Conservation (phyloP, 2,113 vertebrate species). For the Sphyrna mokarran region DNA sequence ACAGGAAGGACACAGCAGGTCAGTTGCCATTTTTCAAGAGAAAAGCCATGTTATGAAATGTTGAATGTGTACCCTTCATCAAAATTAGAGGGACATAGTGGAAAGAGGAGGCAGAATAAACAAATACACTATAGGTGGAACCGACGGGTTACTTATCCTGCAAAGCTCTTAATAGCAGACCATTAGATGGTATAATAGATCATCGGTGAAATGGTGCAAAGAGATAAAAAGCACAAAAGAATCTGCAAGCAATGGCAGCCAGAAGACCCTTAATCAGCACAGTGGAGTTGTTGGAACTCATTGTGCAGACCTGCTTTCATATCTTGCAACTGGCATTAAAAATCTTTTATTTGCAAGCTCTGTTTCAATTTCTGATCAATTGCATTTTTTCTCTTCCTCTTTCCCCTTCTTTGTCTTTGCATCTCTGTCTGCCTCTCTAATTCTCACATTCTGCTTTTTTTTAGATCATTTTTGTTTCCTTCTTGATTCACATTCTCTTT, state of each 20-base stretch:
- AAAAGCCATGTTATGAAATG: neutral
- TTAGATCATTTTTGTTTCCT: neutral
- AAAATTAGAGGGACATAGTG: neutral
- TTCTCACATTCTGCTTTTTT: neutral
- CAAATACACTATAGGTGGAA: neutral
- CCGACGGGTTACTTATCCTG: constrained; percentile 7
- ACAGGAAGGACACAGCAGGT: neutral
- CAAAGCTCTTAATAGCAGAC: neutral
- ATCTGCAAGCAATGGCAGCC: neutral
- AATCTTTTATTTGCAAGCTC: neutral
- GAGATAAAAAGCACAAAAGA: neutral
- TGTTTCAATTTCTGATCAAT: neutral
- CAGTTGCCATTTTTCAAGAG: neutral
- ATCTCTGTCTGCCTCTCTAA: neutral
- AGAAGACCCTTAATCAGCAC: neutral
- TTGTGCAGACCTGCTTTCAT: neutral
- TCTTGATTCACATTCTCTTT: neutral
- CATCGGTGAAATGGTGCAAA: constrained; percentile 7
- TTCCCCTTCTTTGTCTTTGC: neutral
- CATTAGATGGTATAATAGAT: neutral
- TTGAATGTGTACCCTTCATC: neutral
- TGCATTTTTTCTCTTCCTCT: neutral
- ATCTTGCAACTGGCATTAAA: neutral
- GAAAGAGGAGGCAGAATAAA: neutral
- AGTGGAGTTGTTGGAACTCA: neutral